Percentiles rank a stretch among this genome's conserved stretches.
Evolutionary conservation across 2,888 invertebrate species (phyloP).

Genomic region (Pandemis cinnamomeana): DNA sequence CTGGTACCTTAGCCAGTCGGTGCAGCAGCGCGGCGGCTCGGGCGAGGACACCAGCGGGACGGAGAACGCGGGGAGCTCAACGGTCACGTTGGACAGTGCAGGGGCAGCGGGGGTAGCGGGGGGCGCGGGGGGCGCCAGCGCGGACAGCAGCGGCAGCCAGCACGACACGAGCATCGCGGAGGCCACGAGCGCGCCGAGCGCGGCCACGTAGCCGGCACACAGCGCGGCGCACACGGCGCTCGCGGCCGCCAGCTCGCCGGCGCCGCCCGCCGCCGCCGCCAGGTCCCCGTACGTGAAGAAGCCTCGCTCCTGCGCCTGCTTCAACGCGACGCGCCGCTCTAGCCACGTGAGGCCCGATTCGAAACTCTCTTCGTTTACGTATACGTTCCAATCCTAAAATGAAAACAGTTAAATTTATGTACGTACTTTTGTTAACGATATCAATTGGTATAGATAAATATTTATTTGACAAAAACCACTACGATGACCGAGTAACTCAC

Average conservation of each 20-base stretch:
- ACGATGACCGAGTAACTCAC: conserved; percentile 81
- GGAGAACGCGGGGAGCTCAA: conserved; percentile 48
- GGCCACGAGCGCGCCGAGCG: conserved; percentile 52
- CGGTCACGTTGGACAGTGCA: conserved; percentile 48
- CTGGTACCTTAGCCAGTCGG: conserved; percentile 59
- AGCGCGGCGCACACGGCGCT: conserved; percentile 46
- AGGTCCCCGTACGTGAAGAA: conserved; percentile 94
- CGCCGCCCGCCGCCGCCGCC: conserved; percentile 78
- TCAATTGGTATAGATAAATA: no score
- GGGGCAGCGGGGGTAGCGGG: conserved; percentile 38
- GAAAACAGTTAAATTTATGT: conserved; percentile 36
- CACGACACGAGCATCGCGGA: conserved; percentile 54
- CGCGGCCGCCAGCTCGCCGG: conserved; percentile 59
- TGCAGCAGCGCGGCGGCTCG: conserved; percentile 58
- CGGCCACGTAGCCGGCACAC: conserved; percentile 52
- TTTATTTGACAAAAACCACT: no score
- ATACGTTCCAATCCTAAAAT: conserved; percentile 93
- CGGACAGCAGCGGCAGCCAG: conserved; percentile 47
- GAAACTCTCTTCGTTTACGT: conserved; percentile 90
- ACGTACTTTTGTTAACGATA: background rate
- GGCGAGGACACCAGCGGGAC: conserved; percentile 46
- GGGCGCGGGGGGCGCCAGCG: conserved; percentile 41
- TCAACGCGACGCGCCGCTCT: conserved; percentile 89
- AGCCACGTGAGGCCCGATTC: conserved; percentile 88
- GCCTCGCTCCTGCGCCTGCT: conserved; percentile 89